These are phyloP conservation scores for Stictonetta naevosa DNA, from an alignment of 2,113 vertebrate genomes.

Conservation along the genomic window DNA sequence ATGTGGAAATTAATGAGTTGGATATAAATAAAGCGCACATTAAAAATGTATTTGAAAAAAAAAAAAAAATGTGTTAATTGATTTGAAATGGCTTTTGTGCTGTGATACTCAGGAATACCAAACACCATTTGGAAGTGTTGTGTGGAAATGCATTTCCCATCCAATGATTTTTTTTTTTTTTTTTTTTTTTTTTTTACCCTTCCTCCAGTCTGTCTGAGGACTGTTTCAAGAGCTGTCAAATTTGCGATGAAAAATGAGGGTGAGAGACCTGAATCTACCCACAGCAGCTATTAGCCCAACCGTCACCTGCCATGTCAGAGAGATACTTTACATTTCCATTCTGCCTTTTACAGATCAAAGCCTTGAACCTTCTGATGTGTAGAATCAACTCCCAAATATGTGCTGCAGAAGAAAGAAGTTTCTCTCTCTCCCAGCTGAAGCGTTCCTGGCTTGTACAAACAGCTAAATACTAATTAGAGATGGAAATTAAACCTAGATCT, in stretches of 20 bases:
- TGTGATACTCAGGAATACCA: fast-evolving
- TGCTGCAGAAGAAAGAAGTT: neutral
- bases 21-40: neutral
- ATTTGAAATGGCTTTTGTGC: neutral
- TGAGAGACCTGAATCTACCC: neutral
- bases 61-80: neutral
- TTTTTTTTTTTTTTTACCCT: neutral
- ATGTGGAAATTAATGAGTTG: neutral
- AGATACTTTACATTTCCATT: conserved; percentile 21
- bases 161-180: neutral
- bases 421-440: neutral
- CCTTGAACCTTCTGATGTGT: neutral
- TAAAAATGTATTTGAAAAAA: neutral
- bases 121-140: neutral
- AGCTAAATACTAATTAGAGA: neutral
- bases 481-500: neutral
- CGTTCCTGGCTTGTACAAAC: neutral
- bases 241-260: neutral
- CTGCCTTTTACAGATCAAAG: conserved; percentile 24
- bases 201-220: neutral
- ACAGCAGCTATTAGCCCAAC: neutral
- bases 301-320: neutral
- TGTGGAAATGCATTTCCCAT: neutral
- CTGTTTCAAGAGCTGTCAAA: neutral
- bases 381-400: neutral